Evolutionary conservation across 2,797 vertebrate genomes (phyloP).

Genomic region (Enteromius mattozi): DNA sequence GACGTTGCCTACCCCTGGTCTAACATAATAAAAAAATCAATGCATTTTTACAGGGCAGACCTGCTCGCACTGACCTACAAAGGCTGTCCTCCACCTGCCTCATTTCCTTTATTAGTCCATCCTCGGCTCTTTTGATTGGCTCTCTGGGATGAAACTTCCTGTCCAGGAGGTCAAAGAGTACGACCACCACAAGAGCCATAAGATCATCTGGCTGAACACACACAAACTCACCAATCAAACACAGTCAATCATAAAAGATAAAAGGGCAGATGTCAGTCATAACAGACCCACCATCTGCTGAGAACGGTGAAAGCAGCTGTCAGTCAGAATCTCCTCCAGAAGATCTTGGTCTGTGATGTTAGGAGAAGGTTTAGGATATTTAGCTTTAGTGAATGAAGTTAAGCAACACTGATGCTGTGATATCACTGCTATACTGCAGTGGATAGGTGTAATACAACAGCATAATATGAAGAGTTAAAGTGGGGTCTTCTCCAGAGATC

Average conservation of each 20-base stretch:
- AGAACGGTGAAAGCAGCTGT: constrained; percentile 83
- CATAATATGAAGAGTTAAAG: not conserved
- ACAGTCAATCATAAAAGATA: not conserved
- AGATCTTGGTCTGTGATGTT: constrained; percentile 85
- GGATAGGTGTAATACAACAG: not conserved
- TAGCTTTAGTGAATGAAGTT: not conserved
- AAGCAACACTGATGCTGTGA: not conserved
- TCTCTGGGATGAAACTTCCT: constrained; percentile 81
- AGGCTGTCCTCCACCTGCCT: constrained; percentile 82
- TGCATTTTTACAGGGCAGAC: not conserved
- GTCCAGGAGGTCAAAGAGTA: constrained; percentile 92
- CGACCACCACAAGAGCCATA: constrained; percentile 89
- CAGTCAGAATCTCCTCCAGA: constrained; percentile 86
- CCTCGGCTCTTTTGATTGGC: constrained; percentile 65
- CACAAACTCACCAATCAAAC: constrained; percentile 26
- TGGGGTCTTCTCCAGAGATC: not conserved
- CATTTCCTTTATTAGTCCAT: constrained; percentile 79
- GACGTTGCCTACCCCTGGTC: too few species aligned
- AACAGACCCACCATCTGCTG: constrained; percentile 84
- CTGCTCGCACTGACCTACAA: constrained; percentile 75
- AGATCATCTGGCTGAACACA: constrained; percentile 81
- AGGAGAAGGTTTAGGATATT: not conserved
- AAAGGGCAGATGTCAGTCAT: not conserved
- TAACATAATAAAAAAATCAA: not conserved
- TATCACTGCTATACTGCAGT: not conserved